Evolutionary conservation across 2,797 vertebrate genomes (phyloP), one percentile per base, ranked within the genome.

Genomic region (Crax fasciolata): DNA sequence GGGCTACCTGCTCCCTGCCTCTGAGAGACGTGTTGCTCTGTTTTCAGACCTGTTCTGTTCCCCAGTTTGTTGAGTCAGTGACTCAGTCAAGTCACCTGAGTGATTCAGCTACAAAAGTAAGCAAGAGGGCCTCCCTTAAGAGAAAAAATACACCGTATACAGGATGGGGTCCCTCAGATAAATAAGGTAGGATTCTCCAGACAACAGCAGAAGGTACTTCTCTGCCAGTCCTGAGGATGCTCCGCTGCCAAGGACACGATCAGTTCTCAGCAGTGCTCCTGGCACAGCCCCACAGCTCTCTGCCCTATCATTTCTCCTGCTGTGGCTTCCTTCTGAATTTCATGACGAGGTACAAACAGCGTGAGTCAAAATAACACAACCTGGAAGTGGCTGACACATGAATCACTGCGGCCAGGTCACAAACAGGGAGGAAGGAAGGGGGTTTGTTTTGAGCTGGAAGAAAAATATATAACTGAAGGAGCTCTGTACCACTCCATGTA

Each of bases 281-380:
- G 88, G 88, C 75, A 73, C 32, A 48, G 51, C 61, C 78, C 73
- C 55, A 70, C 10, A 3, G 58, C 59, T 90, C 66, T 93, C 78
- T 87, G 84, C 92, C 89, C 90, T 87, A 43, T 85, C 87, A 90
- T 96, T 92, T 68, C 86, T 85, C 46, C 74, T 46, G 55, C 88
- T 93, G 90, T 87, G 95, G 90, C 84, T 90, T 95, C 94, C 90
- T 95, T 76, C 88, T 92, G 88, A 82, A 84, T 90, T 92, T 82
- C 73, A 73, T n/a, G 28, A 58, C 27, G 28, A 95, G 71, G 84
- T 62, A 84, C 86, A 71, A 95, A 84, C 58, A 90, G 58, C 2
- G 0, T 93, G 95, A 95, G 93, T 91, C 94, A 96, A 95, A 96
- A 84, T 61, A 90, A 68, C 75, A 78, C 61, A 83, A 25, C 93